Evolutionary conservation across 1,140 invertebrate genomes (phyloP), one percentile per base, ranked within the genome.

Genomic region (Euura lappo): DNA sequence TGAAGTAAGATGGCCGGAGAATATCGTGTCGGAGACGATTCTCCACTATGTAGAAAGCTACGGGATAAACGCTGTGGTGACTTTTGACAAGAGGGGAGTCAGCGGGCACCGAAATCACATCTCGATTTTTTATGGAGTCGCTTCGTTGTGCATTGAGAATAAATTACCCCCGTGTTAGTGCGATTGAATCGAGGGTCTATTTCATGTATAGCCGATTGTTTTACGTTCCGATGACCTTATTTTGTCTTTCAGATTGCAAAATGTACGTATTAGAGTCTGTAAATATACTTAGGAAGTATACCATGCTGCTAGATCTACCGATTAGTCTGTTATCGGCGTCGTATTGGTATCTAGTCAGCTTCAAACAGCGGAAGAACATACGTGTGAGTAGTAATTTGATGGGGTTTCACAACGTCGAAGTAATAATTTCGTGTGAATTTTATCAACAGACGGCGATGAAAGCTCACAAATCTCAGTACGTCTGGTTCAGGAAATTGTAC

Each of bases 401-500:
- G 69, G 71, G 8, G 68, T 44, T 28, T 74, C 60, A 65, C 65
- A 67, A 74, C 60, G 75, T 71, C 70, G 64, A 65, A 69, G 73
- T 66, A 71, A 74, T 66, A 65, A 72, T 69, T 70, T 86, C 84
- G 83, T 94, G 28, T 28, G 28, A 1, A 28, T 28, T 28, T 28
- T 28, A 28, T 28, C 28, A 28, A 65, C 87, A 93, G 85, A 86
- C 89, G 77, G 96, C 97, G 2, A 98, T 99, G 96, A 89, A 88
- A 72, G 89, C 91, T 74, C 97, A 99, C 84, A 86, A 90, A 78
- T 96, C 95, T 11, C 97, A 99, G 85, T 92, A 96, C 85, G 91
- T 96, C 10, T 99, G 97, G 97, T 99, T 96, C 85, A 90, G 97
- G 75, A 92, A 92, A 80, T 88, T 99, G 5, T 99, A 98, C 83